A percentile compares a stretch with the other conserved stretches of the same genome.
Evolutionary conservation across 2,113 vertebrate species (phyloP).

Genomic region (Calonectris borealis): DNA sequence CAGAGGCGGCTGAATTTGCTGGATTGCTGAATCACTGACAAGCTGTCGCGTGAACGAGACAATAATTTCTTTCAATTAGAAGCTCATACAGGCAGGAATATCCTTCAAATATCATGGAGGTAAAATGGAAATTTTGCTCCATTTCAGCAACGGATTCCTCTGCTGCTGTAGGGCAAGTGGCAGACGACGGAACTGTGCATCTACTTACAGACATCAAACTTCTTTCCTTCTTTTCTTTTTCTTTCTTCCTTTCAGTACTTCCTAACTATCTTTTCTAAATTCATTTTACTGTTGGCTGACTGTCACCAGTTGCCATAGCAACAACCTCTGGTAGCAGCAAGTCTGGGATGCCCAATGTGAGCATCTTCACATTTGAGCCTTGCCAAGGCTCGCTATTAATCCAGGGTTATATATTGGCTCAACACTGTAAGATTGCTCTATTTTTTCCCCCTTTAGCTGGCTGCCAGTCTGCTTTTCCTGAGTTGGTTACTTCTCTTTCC

Average conservation of each 20-base stretch:
- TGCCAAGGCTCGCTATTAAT: conserved; percentile 59
- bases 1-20: conserved; percentile 12
- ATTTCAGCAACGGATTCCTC: not conserved
- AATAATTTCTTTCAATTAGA: conserved; percentile 39
- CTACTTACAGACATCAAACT: not conserved
- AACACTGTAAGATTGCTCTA: conserved; percentile 21
- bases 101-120: not conserved
- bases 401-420: conserved; percentile 43
- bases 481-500: conserved; percentile 10
- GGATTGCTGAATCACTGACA: conserved; percentile 30
- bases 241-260: conserved; percentile 32
- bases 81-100: not conserved
- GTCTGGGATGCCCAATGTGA: conserved; percentile 39
- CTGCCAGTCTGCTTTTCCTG: conserved; percentile 22
- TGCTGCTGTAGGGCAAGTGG: rapidly evolving
- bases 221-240: not conserved
- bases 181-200: not conserved
- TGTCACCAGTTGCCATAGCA: conserved; percentile 59
- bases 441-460: conserved; percentile 25
- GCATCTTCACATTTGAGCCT: conserved; percentile 53
- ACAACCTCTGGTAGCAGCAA: conserved; percentile 60
- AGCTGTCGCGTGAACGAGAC: not conserved
- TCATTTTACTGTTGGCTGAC: conserved; percentile 40
- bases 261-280: conserved; percentile 36
- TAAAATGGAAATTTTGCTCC: not conserved